Evolutionary conservation across 2,797 vertebrate species (phyloP), one percentile per base, ranked within the genome.

Genomic region (Anas flavirostris): DNA sequence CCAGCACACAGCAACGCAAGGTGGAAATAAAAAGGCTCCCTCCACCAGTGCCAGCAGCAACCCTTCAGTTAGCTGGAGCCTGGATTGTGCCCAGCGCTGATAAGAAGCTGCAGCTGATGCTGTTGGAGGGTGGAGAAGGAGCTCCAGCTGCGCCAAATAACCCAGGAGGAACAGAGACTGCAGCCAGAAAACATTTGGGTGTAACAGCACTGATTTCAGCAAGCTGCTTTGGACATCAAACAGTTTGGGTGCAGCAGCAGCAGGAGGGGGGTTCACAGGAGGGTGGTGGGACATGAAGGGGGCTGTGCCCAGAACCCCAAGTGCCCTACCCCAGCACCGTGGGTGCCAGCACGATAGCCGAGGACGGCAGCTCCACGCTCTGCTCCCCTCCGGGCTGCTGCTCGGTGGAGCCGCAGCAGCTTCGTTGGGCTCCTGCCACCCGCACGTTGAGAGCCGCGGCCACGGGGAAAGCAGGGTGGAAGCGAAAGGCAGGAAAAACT

Each of bases 21-120:
- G 50, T 12, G 8, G 35, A 13, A 53, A 53, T 29, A n/a, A 53
- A 52, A 43, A 33, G 11, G 14, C 88, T 29, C 44, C 89, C 77
- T 63, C 72, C 64, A 2, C 7, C 58, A 37, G 52, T 64, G 79
- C 6, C 92, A 70, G 77, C 92, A n/a, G 72, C n/a, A 95, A 2
- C 83, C 82, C 82, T 90, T 72, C 53, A 1, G 69, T 78, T 2
- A 3, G 41, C 19, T 75, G 73, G 77, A 91, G 79, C 56, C 94
- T 93, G 78, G 82, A 59, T 53, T 37, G 29, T 60, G 73, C 91
- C 92, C 94, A 83, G 91, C 35, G 88, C 82, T 95, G 87, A 81
- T 94, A 90, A 96, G 92, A 46, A 94, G 93, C 90, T 82, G 91
- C 96, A 96, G 96, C 96, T 96, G 96, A 96, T 76, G 94, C 90